Base-by-base conservation (phyloP, 2,888 invertebrate species). In the Augiades crinisus region DNA sequence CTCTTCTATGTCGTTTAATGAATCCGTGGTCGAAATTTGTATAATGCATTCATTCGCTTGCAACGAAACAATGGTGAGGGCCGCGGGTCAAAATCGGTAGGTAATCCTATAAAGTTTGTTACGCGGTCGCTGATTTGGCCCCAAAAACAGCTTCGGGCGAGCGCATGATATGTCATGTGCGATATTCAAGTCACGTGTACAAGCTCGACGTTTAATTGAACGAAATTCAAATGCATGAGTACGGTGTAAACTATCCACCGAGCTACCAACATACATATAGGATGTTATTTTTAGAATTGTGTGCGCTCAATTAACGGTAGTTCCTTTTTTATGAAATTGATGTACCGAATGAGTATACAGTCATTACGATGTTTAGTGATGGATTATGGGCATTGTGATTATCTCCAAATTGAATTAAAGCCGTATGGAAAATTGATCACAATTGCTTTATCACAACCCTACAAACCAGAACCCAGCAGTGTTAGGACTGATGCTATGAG, bases 101-200 rank as follows among this genome's bases (percentile, higher is more conserved):
- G 55, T 56, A 57, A 56, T 51, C 53, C 53, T 55, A 57, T 59
- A 62, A 62, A 61, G 57, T 62, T 58, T 56, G 60, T 64, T 60
- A 58, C 61, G 58, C 58, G 58, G 58, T 59, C 54, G 56, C 59
- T 60, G 61, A 63, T 57, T 61, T 61, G 59, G 58, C 55, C 53
- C 57, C 51, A 53, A 62, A 61, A 61, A 59, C 59, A 61, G 58
- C 60, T 60, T 53, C 50, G 30, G 50, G 43, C 43, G 30, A 49
- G 41, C 41, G 41, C 49, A 49, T 49, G 49, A 49, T 41, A 49
- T 41, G 41, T 49, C 49, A 41, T 49, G 49, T 49, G 41, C 41
- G 49, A 49, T 41, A 49, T 49, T 41, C 49, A 27, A 41, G 49
- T 49, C 49, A 49, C 49, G 49, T 49, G 33, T 49, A 22, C 49